Conservation (phyloP, 2,888 invertebrate species). For the Octonoba sinensis region DNA sequence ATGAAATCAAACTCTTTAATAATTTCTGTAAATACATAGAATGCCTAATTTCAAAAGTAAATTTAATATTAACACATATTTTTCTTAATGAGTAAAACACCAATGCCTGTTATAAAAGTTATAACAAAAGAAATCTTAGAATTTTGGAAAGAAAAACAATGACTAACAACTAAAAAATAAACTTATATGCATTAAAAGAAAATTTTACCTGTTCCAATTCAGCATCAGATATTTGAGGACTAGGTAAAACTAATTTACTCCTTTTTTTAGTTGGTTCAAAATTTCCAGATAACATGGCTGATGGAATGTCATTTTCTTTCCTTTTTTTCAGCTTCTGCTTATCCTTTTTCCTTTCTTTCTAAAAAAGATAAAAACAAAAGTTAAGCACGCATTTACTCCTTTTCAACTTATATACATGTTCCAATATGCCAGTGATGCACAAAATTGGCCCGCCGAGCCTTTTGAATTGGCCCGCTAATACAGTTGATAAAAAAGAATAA, state of each 20-base stretch:
- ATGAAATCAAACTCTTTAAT: background rate
- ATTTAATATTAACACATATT: background rate
- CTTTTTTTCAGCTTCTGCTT: slow-evolving; percentile 94
- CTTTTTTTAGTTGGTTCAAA: slow-evolving; percentile 89
- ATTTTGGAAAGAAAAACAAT: background rate
- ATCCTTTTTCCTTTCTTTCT: slow-evolving; percentile 92
- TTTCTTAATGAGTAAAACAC: background rate
- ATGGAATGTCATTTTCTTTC: slow-evolving; percentile 92
- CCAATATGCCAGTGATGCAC: no score
- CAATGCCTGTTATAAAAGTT: background rate
- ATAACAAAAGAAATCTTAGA: background rate
- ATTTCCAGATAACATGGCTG: slow-evolving; percentile 80
- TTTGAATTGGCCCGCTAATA: no score
- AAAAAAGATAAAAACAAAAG: slow-evolving; percentile 34
- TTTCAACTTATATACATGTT: no score
- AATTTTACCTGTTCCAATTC: slow-evolving; percentile 75
- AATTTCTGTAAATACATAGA: no score
- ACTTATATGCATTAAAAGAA: slow-evolving; percentile 14
- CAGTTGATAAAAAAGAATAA: no score
- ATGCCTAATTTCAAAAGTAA: background rate
- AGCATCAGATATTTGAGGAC: slow-evolving; percentile 95
- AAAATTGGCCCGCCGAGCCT: no score
- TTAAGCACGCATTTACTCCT: no score
- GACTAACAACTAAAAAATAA: slow-evolving; percentile 12
- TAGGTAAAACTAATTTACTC: slow-evolving; percentile 94